Conservation (phyloP, 2,113 vertebrate species). For the Plestiodon gilberti region DNA sequence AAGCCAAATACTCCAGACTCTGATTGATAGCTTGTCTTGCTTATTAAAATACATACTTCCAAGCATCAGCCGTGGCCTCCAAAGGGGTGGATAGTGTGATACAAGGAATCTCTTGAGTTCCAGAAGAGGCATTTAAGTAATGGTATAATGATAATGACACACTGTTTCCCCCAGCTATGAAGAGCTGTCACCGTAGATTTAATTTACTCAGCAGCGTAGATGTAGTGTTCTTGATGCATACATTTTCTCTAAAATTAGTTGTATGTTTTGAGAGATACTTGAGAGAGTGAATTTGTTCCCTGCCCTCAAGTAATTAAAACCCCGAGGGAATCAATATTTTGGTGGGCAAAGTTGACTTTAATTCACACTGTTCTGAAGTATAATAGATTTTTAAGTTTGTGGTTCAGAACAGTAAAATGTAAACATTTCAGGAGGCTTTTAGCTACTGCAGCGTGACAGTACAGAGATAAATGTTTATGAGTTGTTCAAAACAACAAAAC, state of each 20-base stretch:
- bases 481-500: not conserved
- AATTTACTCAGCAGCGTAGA: not conserved
- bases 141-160: slow-evolving; percentile 10
- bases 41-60: slow-evolving; percentile 26
- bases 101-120: slow-evolving; percentile 26
- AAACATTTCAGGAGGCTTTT: not conserved
- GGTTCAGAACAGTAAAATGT: not conserved
- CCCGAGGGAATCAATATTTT: not conserved
- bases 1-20: slow-evolving; percentile 32
- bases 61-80: not conserved
- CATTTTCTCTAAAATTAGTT: slow-evolving; percentile 30
- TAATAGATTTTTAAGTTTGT: not conserved
- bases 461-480: not conserved
- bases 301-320: not conserved
- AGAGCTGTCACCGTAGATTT: slow-evolving; percentile 22
- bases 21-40: slow-evolving; percentile 31
- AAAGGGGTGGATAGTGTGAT: not conserved
- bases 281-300: not conserved
- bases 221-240: not conserved
- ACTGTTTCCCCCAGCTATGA: slow-evolving; percentile 22
- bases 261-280: slow-evolving; percentile 23
- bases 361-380: not conserved
- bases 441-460: not conserved
- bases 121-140: slow-evolving; percentile 32
- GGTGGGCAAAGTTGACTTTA: not conserved